Evolutionary conservation across 2,888 invertebrate species (phyloP).

Genomic region (Caenorhabditis sp.): DNA sequence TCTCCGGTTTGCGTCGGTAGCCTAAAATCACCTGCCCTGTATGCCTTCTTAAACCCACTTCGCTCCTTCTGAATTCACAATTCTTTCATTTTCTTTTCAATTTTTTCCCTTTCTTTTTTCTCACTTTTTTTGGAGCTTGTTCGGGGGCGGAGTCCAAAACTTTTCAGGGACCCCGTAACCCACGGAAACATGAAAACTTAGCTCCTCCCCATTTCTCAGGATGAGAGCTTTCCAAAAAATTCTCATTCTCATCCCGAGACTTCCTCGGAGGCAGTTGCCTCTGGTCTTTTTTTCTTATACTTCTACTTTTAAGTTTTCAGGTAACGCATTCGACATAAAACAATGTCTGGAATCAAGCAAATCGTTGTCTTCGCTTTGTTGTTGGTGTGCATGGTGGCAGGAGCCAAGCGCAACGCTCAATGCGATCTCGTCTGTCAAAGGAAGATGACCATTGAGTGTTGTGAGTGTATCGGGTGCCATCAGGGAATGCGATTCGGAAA

Average conservation of each 20-base stretch:
- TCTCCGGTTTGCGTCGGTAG: conserved; percentile 35
- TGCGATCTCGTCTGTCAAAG: conserved; percentile 66
- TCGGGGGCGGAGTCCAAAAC: conserved; percentile 29
- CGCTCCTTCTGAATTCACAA: conserved; percentile 1
- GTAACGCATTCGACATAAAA: conserved; percentile 23
- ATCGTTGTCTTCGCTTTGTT: conserved; percentile 15
- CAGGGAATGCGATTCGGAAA: conserved; percentile 69
- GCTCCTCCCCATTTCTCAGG: conserved; percentile 32
- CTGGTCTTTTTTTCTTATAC: neutral
- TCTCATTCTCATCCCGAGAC: neutral
- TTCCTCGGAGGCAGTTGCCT: neutral
- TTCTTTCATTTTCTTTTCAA: neutral
- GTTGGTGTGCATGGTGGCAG: conserved; percentile 26
- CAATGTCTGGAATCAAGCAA: conserved; percentile 52
- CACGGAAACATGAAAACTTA: conserved; percentile 43
- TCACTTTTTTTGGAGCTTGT: neutral
- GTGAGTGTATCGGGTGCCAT: conserved; percentile 71
- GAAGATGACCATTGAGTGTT: conserved; percentile 70
- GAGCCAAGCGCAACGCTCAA: conserved; percentile 64
- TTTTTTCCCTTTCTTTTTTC: neutral
- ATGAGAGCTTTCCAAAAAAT: neutral
- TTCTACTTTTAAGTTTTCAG: conserved; percentile 8
- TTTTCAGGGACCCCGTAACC: conserved; percentile 28
- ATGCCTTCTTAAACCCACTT: conserved; percentile 30
- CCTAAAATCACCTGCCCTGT: conserved; percentile 31